Percentiles rank a stretch among this genome's conserved stretches.
phyloP scores from a whole-genome alignment of 2,888 invertebrate species.

The Caenorhabditis drosophilae region DNA sequence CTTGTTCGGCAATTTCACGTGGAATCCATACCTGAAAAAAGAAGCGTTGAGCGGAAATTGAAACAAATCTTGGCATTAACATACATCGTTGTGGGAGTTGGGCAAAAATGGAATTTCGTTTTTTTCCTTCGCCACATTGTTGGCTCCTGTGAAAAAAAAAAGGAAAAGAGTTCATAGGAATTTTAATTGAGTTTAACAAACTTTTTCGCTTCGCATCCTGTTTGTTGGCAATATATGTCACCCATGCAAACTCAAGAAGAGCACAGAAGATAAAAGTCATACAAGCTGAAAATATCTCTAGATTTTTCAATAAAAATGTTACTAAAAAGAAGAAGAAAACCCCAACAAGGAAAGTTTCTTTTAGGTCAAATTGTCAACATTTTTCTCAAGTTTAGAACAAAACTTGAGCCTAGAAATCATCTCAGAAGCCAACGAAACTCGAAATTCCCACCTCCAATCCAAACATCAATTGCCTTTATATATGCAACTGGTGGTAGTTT shows the following conservation, averaged over 20 bases:
- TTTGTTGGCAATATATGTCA: conserved; percentile 78
- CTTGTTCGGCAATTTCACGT: conserved; percentile 42
- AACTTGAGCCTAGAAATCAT: too few relatives aligned
- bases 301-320: conserved; percentile 5
- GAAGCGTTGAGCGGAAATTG: background rate
- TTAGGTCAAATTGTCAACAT: too few relatives aligned
- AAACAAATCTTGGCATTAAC: background rate
- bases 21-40: conserved; percentile 42
- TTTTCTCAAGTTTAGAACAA: too few relatives aligned
- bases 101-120: conserved; percentile 19
- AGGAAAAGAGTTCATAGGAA: conserved; percentile 1
- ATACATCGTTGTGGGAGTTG: conserved; percentile 30
- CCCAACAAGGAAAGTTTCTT: too few relatives aligned
- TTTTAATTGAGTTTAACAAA: background rate
- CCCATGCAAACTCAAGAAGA: conserved; percentile 92
- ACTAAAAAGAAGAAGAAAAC: background rate
- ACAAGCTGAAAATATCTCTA: conserved; percentile 73
- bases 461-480: conserved; percentile 78
- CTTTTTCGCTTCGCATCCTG: conserved; percentile 41
- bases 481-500: conserved; percentile 78
- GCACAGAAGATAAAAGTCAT: conserved; percentile 94
- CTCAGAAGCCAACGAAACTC: background rate
- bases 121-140: conserved; percentile 9
- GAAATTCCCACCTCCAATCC: conserved; percentile 57
- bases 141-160: background rate